Evolutionary conservation across 2,797 vertebrate species (phyloP), one percentile per base, ranked within the genome.

Genomic region (Paratrypauchen microcephalus): DNA sequence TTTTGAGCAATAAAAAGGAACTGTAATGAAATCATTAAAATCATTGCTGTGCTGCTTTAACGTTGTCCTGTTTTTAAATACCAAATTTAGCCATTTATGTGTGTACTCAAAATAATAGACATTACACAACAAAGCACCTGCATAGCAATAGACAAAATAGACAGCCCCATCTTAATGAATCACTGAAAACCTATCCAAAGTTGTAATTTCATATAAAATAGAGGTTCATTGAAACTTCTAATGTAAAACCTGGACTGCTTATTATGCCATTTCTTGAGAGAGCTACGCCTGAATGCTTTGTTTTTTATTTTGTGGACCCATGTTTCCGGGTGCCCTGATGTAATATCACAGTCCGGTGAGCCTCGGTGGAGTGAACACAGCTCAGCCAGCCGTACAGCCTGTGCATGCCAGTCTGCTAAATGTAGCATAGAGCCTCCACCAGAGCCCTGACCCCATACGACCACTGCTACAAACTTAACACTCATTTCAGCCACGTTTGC

Each of bases 381-480:
- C 83, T 88, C 81, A 84, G 68, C 74, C 76, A 85, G 78, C 81
- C 86, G 68, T 86, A 83, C 74, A 65, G 57, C 80, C 65, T 82
- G 67, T 84, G 72, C 76, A 76, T 83, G 82, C 89, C 71, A 85
- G 81, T 75, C 73, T 86, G 84, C 74, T 89, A 88, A 88, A 90
- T 90, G 87, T 87, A 91, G 82, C 83, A 82, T 84, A 76, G 81
- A 78, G 81, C 69, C 83, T 83, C 83, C 78, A 4, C 45, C 69
- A 72, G 78, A 85, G 73, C 68, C 76, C 72, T 58, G 77, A 87
- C 86, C 84, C 75, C 45, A 39, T 69, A 61, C 52, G 52, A 74
- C 70, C 75, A 78, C 72, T 77, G 23, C 48, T 48, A 66, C 70
- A 82, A 73, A 66, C 68, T 69, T 36, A 60, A 57, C 15, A 30